Evolutionary conservation across 2,888 invertebrate species (phyloP).

Genomic region (Diachrysia chrysitis): DNA sequence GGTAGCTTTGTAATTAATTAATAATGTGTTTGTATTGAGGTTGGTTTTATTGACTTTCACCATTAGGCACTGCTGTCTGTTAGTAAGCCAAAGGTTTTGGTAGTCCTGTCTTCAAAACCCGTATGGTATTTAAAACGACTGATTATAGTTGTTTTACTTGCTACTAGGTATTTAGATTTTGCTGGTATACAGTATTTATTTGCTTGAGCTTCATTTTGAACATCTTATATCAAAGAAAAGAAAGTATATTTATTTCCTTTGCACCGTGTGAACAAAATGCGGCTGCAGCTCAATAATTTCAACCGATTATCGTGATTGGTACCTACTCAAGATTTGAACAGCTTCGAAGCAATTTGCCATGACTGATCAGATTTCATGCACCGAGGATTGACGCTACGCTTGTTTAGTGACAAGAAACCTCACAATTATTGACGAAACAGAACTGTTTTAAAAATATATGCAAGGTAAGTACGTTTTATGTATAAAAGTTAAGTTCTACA

Average conservation of each 20-base stretch:
- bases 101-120: no score
- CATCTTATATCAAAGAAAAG: not conserved
- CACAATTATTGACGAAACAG: slow-evolving; percentile 27
- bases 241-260: slow-evolving; percentile 20
- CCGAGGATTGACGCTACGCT: slow-evolving; percentile 57
- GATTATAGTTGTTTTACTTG: no score
- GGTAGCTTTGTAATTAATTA: not conserved
- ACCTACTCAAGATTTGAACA: slow-evolving; percentile 54
- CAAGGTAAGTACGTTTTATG: not conserved
- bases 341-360: slow-evolving; percentile 63
- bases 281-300: slow-evolving; percentile 51
- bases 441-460: not conserved
- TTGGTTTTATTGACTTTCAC: not conserved
- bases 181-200: not conserved
- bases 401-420: slow-evolving; percentile 52
- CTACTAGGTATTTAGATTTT: no score
- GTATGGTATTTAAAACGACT: no score
- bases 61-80: no score
- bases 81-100: no score
- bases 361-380: slow-evolving; percentile 66
- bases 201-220: not conserved
- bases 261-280: slow-evolving; percentile 54
- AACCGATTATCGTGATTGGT: slow-evolving; percentile 60
- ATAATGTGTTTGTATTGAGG: not conserved
- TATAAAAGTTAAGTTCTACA: not conserved